Base-by-base conservation (phyloP, 1,140 invertebrate species). In the Nymphalis io region DNA sequence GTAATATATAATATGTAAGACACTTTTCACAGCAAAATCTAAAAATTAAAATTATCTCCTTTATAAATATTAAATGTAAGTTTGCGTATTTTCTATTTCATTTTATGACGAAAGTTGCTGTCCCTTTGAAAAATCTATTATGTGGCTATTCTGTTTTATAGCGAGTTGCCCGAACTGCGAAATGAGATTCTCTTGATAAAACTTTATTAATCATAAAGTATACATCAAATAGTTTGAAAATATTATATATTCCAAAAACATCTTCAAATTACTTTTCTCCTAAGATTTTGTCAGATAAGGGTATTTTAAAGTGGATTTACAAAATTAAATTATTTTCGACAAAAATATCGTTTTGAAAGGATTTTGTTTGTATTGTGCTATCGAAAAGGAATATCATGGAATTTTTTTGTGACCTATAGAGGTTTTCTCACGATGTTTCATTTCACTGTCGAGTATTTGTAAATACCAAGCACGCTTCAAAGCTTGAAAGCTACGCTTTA, bases 161-260 rank as follows among this genome's bases (percentile, higher is more conserved):
- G 62, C 38, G n/a, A 39, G 62, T 57, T 42, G 62, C 38, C 51
- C 62, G 46, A 57, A 57, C 51, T 33, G 23, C 8, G 62, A 57
- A 64, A 64, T 64, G 62, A 64, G 62, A 64, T 64, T 64, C 38
- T 64, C 33, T 64, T 64, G 62, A 64, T 64, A 64, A 55, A 57
- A 64, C 18, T 55, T 64, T 64, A 64, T 13, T 64, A 39, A 10
- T 39, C 51, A 51, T 64, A 64, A 64, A 64, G 55, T 18, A 53
- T 57, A 55, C 20, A 39, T 64, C 18, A 55, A 64, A 51, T 55
- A 59, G 27, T 16, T 39, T 27, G 23, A 27, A n/a, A 21, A 55
- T 23, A 23, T 33, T n/a, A 55, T 55, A 55, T 13, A 23, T 55
- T 55, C 23, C 13, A 27, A 27, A 23, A 23, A 55, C 51, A 6